Base-by-base conservation (phyloP, 1,140 invertebrate species). In the Vollenhovia emeryi region DNA sequence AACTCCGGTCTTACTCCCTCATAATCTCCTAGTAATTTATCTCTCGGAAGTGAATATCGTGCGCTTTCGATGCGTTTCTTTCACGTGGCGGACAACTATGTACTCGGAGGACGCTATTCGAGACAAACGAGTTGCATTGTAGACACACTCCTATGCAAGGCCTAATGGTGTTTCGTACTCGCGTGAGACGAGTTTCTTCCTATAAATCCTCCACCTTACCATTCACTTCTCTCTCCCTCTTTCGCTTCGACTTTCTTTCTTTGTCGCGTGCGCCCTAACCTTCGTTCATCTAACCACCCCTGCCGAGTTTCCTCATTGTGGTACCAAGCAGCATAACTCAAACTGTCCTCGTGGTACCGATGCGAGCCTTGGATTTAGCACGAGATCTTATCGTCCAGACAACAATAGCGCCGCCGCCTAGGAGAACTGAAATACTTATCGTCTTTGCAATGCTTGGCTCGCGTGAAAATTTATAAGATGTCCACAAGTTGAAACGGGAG, bases 351-450 rank as follows among this genome's bases (percentile, higher is more conserved):
- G 74, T 86, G 79, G 52, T 86, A 79, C 84, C 89, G 71, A 85
- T 73, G 82, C 88, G 60, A 83, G 87, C 75, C 76, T 89, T 84
- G 89, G 87, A 91, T 92, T 91, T 91, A 92, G 75, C 91, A 86
- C 86, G 79, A 90, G 91, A 92, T 92, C 91, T 92, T 92, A 92
- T 92, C 91, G 87, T 74, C 18, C 57, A 74, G 91, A 92, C 90
- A 92, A 91, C 90, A 92, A 92, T 92, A 91, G 91, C 91, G 79
- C 85, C 84, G 87, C 64, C 75, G 83, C 64, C 66, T 73, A 48
- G 64, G 50, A 62, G 66, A 87, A 62, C 75, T 90, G 90, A 86
- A 91, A 92, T 90, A 91, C 91, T 92, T 91, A 91, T 92, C 87
- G 91, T 85, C 84, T 66, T 45, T 59, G n/a, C n/a, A n/a, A n/a